Evolutionary conservation across 1,140 invertebrate species (phyloP).

Genomic region (Pantala flavescens): DNA sequence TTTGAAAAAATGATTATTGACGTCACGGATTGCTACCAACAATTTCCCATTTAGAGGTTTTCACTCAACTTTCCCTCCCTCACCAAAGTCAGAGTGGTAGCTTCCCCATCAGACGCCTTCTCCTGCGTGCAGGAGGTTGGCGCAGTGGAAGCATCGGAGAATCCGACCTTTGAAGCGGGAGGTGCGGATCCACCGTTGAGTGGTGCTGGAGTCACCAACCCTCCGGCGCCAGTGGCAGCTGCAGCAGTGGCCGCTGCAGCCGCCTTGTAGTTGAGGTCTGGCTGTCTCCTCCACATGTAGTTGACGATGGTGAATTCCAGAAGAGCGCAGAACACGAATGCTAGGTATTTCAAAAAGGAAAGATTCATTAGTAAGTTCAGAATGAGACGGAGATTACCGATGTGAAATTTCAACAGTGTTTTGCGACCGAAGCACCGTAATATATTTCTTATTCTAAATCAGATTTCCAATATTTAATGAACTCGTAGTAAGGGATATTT

Average conservation of each 20-base stretch:
- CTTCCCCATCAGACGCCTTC: neutral
- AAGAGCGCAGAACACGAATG: conserved; percentile 42
- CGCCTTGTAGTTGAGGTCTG: conserved; percentile 8
- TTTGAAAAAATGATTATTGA: too few species aligned
- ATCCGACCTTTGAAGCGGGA: neutral
- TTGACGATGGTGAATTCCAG: conserved; percentile 43
- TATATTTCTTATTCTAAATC: too few species aligned
- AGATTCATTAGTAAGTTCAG: too few species aligned
- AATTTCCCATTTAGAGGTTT: too few species aligned
- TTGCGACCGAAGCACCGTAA: too few species aligned
- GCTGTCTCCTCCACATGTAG: conserved; percentile 38
- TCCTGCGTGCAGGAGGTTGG: neutral
- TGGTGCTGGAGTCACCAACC: neutral
- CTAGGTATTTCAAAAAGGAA: conserved; percentile 18
- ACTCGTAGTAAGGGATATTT: too few species aligned
- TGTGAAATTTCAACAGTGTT: too few species aligned
- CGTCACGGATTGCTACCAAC: too few species aligned
- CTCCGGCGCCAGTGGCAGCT: neutral
- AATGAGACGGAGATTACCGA: too few species aligned
- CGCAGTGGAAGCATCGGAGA: neutral
- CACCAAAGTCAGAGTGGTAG: neutral
- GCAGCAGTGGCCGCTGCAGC: neutral
- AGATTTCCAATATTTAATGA: too few species aligned
- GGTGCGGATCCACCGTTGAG: neutral
- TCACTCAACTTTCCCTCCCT: too few species aligned